Conservation (phyloP, 2,113 vertebrate genomes). For the Balaenoptera acutorostrata region DNA sequence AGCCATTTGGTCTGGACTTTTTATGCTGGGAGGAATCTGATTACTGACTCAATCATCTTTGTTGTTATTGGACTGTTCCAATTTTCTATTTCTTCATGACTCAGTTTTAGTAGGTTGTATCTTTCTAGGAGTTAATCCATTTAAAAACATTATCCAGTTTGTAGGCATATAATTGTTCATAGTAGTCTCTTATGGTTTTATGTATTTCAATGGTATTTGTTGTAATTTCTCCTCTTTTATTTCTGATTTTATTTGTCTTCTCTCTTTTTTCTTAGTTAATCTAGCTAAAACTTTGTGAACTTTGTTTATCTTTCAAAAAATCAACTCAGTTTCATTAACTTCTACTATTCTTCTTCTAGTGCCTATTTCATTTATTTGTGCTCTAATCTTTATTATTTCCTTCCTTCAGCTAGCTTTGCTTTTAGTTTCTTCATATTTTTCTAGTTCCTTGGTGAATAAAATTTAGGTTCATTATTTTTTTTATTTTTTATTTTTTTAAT, state of each 20-base stretch:
- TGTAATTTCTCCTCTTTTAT: not conserved
- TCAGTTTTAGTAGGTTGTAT: not conserved
- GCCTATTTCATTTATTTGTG: not conserved
- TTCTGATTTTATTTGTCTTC: not conserved
- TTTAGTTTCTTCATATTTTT: not conserved
- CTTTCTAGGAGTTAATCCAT: not conserved
- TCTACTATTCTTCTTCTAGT: not conserved
- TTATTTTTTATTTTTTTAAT: not conserved
- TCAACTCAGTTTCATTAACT: not conserved
- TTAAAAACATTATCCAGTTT: not conserved
- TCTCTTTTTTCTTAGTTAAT: not conserved
- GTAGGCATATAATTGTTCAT: not conserved
- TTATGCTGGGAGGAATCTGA: not conserved
- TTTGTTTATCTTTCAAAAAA: not conserved
- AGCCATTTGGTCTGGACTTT: not conserved
- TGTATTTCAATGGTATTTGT: not conserved
- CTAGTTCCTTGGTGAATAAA: not conserved
- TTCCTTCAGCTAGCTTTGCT: not conserved
- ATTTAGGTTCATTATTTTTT: not conserved
- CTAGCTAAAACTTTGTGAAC: not conserved
- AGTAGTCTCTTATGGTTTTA: not conserved
- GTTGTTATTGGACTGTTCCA: not conserved
- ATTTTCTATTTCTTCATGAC: not conserved
- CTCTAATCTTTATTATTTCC: not conserved
- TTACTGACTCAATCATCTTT: not conserved